Base-by-base conservation (phyloP, 2,888 invertebrate genomes). In the Leucoma salicis region DNA sequence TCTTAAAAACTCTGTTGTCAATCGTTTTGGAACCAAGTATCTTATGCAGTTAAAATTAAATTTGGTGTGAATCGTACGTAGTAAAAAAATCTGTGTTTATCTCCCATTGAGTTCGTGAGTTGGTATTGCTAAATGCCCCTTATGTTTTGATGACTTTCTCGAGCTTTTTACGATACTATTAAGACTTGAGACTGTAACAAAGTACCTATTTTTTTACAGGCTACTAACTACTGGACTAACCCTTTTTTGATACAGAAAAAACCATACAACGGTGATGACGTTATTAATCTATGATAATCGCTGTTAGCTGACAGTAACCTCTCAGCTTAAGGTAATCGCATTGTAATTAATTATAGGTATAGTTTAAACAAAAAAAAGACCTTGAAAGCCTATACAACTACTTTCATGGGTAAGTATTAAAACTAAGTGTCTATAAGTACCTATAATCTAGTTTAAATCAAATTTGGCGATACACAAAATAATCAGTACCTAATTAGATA, bases 121-220 rank as follows among this genome's bases (percentile, higher is more conserved):
- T 70, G 66, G 55, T 67, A 56, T 73, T 63, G 70, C 77, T 78
- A 76, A 81, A 76, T 72, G 69, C 47, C 66, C 65, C 66, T 78
- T 72, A 78, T 73, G 53, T 39, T 51, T 63, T 78, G 74, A 82
- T 82, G 72, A 70, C 72, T 78, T 76, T 80, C 67, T 82, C 66
- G 65, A 72, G 29, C 69, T 74, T 65, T 60, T 62, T 55, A 57
- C 45, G 37, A 39, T 42, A 32, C 24, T 53, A 54, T 48, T 48
- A 53, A 49, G 36, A 40, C 48, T 39, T 38, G 35, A 16, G 31
- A 37, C 42, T 31, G 53, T 42, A 48, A 47, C 55, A 57, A 47
- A 32, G 39, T n/a, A n/a, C n/a, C n/a, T n/a, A 16, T 38, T 14
- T 33, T 37, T 50, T 50, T 45, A 39, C 35, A 7, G 35, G 14